A percentile compares a stretch with the other conserved stretches of the same genome.
These are phyloP conservation scores for Neuroterus valhalla DNA, from an alignment of 1,140 invertebrate genomes.

Conservation along the genomic window DNA sequence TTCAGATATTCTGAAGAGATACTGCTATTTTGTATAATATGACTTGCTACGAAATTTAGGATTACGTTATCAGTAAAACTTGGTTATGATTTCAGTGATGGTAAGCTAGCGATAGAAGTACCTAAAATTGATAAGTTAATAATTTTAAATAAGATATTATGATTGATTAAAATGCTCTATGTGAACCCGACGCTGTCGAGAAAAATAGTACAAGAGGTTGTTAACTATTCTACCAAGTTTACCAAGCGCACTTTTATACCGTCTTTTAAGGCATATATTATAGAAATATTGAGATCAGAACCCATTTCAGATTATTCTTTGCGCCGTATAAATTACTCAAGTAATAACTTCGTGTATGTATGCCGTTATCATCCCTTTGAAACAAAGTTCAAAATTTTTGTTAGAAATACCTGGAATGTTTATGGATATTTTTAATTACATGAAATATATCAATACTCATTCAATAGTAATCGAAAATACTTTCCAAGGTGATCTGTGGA, in stretches of 20 bases:
- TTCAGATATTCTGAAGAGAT: no score
- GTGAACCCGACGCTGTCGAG: background rate
- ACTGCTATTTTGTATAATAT: no score
- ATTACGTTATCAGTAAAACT: no score
- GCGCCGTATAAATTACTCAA: background rate
- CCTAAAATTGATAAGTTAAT: background rate
- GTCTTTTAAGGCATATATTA: slow-evolving; percentile 10
- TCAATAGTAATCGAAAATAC: background rate
- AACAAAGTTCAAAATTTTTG: slow-evolving; percentile 2
- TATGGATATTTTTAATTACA: background rate
- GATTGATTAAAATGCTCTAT: slow-evolving; percentile 1
- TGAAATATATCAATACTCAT: background rate
- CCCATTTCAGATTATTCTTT: background rate
- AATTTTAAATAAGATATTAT: slow-evolving; percentile 7
- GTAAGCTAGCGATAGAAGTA: no score
- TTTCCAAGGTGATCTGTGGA: slow-evolving; percentile 11
- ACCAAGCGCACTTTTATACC: background rate
- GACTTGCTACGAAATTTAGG: no score
- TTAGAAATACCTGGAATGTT: slow-evolving; percentile 34
- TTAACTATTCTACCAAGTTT: slow-evolving; percentile 26
- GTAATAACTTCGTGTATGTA: background rate
- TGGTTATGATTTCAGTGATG: no score
- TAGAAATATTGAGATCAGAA: slow-evolving; percentile 16
- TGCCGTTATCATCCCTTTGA: background rate
- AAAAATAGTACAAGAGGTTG: slow-evolving; percentile 9